These are phyloP conservation scores for Sturnira hondurensis DNA, from an alignment of 2,113 vertebrate species.

Conservation along the genomic window DNA sequence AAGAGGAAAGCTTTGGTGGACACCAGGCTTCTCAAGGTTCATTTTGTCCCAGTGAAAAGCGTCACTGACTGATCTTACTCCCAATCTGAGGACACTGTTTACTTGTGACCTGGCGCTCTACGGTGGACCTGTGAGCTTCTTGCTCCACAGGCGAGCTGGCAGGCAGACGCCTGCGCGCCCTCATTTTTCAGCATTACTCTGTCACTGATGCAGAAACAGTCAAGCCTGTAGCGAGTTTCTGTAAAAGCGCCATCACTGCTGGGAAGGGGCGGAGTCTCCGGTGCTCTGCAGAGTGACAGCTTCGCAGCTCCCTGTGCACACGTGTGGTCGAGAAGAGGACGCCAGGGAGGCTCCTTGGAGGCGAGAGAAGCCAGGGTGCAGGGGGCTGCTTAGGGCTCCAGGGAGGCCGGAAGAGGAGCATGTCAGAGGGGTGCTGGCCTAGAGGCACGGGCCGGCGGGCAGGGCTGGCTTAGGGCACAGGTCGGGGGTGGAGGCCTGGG, in stretches of 20 bases:
- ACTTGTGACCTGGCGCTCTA: not conserved
- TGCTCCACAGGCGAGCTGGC: not conserved
- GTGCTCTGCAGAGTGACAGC: not conserved
- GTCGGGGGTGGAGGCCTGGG: not conserved
- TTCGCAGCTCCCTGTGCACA: rapidly evolving
- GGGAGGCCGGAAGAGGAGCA: not conserved
- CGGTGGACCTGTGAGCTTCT: not conserved
- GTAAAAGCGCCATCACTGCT: not conserved
- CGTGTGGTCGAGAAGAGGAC: not conserved
- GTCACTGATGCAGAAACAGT: not conserved
- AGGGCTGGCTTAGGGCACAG: not conserved
- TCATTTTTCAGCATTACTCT: not conserved
- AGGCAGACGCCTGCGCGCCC: rapidly evolving
- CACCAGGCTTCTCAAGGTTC: not conserved
- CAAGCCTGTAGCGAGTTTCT: not conserved
- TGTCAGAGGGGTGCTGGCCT: not conserved
- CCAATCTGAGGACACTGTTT: not conserved
- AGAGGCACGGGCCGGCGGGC: not conserved
- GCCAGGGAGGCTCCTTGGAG: not conserved
- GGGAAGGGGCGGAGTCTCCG: not conserved
- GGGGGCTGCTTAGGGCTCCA: not conserved
- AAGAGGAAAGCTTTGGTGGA: not conserved
- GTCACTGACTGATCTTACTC: no score
- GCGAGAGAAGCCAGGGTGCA: not conserved
- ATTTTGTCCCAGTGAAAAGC: not conserved